phyloP scores from a whole-genome alignment of 1,140 invertebrate genomes.

The Trinorchestia longiramus region DNA sequence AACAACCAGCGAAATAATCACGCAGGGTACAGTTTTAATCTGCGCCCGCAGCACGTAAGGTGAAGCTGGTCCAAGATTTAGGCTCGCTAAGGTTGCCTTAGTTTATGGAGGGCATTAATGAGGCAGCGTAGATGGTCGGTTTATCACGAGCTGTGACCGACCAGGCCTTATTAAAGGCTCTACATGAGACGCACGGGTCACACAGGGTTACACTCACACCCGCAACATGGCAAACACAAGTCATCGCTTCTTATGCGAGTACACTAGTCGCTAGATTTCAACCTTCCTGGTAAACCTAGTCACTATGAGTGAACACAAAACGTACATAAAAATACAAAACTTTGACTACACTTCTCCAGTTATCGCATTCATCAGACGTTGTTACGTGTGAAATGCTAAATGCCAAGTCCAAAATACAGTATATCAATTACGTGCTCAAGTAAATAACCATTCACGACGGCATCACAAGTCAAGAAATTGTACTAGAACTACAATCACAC shows the following conservation, averaged over 20 bases:
- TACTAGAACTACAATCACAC: neutral
- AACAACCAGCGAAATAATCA: constrained; percentile 17
- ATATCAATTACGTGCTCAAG: neutral
- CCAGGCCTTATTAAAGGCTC: constrained; percentile 22
- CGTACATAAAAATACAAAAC: neutral
- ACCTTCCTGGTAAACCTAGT: neutral
- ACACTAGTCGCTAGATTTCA: neutral
- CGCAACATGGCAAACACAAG: neutral
- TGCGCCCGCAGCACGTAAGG: neutral
- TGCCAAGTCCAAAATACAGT: neutral
- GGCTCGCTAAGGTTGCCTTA: constrained; percentile 25
- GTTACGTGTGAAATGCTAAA: neutral
- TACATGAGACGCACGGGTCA: constrained; percentile 12
- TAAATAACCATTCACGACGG: neutral
- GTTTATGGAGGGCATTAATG: constrained; percentile 52
- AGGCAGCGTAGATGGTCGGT: constrained; percentile 42
- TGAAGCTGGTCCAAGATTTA: constrained; percentile 37
- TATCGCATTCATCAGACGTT: neutral
- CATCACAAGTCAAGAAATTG: neutral
- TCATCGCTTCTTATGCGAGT: neutral
- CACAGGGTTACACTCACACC: neutral
- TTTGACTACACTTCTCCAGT: neutral
- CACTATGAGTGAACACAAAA: neutral
- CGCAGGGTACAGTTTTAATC: constrained; percentile 26
- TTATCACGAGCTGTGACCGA: constrained; percentile 51